phyloP scores from a whole-genome alignment of 1,140 invertebrate species.

The Thaumatotibia leucotreta region DNA sequence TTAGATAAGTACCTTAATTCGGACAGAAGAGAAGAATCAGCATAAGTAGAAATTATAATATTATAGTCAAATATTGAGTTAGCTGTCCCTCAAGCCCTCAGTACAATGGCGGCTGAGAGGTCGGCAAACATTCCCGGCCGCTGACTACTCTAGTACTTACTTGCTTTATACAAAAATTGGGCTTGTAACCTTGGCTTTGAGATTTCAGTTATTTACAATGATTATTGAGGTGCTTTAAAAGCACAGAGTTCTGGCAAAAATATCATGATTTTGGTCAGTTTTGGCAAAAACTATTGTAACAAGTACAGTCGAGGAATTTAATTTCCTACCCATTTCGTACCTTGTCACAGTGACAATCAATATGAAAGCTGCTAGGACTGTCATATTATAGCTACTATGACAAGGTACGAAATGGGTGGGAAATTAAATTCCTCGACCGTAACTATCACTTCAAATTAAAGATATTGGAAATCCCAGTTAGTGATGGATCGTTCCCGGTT shows the following conservation, averaged over 20 bases:
- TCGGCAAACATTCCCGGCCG: conserved; percentile 44
- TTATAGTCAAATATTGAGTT: background rate
- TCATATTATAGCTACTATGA: too few relatives aligned
- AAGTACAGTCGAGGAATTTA: too few relatives aligned
- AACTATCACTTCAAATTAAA: too few relatives aligned
- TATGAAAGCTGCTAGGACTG: too few relatives aligned
- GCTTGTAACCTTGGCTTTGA: background rate
- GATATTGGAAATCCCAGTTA: too few relatives aligned
- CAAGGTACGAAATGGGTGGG: too few relatives aligned
- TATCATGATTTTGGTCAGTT: background rate
- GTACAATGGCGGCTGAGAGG: conserved; percentile 49
- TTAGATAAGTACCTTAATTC: too few relatives aligned
- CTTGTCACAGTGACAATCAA: too few relatives aligned
- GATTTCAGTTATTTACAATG: background rate
- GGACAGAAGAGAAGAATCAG: background rate
- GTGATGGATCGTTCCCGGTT: too few relatives aligned
- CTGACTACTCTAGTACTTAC: background rate
- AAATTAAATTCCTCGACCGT: too few relatives aligned
- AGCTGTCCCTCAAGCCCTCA: conserved; percentile 21
- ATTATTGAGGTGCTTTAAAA: background rate
- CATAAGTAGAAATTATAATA: background rate
- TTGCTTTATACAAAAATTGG: conserved; percentile 11
- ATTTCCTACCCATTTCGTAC: too few relatives aligned
- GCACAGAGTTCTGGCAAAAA: background rate
- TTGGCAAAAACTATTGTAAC: too few relatives aligned